These are phyloP conservation scores for Onthophagus sagittarius DNA, from an alignment of 2,888 invertebrate species.

Conservation along the genomic window DNA sequence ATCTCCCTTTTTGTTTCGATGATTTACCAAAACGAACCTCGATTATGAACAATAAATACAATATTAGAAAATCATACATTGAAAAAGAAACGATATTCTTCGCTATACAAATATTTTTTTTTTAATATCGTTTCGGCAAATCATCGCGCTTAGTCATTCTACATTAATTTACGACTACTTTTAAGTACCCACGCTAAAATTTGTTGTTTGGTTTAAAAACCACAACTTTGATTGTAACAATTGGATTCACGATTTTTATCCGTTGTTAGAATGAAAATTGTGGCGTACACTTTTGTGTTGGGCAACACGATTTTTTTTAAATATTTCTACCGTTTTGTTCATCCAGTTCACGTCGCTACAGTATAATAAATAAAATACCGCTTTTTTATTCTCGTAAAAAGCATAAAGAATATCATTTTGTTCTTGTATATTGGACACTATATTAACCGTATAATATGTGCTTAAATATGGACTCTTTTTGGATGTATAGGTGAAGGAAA, in stretches of 20 bases:
- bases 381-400: slow-evolving; percentile 2
- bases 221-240: neutral
- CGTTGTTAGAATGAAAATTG: neutral
- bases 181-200: slow-evolving; percentile 18
- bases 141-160: slow-evolving; percentile 15
- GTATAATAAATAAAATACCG: slow-evolving; percentile 6
- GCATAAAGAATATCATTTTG: slow-evolving; percentile 14
- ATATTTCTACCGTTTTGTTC: neutral
- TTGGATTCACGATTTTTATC: neutral
- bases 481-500: neutral
- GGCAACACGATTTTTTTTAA: neutral
- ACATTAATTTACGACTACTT: slow-evolving; percentile 13
- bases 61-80: slow-evolving; percentile 22
- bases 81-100: slow-evolving; percentile 21
- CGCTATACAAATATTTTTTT: slow-evolving; percentile 21
- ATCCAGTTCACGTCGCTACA: neutral
- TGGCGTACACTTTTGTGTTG: neutral
- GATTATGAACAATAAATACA: slow-evolving; percentile 20
- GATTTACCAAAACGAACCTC: slow-evolving; percentile 8
- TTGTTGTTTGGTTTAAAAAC: neutral
- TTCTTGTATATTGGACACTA: slow-evolving; percentile 21
- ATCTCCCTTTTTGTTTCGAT: neutral
- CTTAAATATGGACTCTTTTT: slow-evolving; percentile 16
- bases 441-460: slow-evolving; percentile 13
- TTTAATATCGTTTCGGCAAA: slow-evolving; percentile 8